Conservation (phyloP, 2,113 vertebrate species). For the Solea senegalensis region DNA sequence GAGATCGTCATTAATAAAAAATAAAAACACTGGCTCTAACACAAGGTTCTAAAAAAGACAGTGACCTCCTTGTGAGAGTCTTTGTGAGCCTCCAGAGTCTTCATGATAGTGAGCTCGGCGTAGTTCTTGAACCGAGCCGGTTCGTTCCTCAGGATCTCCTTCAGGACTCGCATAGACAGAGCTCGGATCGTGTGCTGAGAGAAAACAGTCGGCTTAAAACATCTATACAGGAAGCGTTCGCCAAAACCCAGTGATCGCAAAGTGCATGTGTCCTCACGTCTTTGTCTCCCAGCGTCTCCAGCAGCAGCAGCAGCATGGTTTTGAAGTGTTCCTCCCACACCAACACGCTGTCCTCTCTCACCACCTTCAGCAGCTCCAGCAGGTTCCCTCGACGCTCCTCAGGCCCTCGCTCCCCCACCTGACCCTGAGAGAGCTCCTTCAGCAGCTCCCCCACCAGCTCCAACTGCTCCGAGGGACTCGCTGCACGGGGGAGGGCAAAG, state of each 20-base stretch:
- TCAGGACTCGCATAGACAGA: slow-evolving; percentile 89
- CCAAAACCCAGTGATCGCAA: too few species aligned
- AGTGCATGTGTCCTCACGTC: slow-evolving; percentile 79
- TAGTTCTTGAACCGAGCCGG: slow-evolving; percentile 97
- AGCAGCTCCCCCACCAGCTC: slow-evolving; percentile 91
- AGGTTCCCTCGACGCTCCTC: slow-evolving; percentile 91
- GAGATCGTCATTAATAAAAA: too few species aligned
- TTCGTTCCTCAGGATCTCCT: slow-evolving; percentile 95
- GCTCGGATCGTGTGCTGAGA: slow-evolving; percentile 92
- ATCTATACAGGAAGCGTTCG: too few species aligned
- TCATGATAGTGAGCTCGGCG: slow-evolving; percentile 96
- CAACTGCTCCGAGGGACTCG: slow-evolving; percentile 84
- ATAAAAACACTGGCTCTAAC: too few species aligned
- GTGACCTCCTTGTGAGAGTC: slow-evolving; percentile 96
- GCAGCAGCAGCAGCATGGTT: slow-evolving; percentile 91
- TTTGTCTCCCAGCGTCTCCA: slow-evolving; percentile 93
- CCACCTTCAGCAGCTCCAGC: slow-evolving; percentile 91
- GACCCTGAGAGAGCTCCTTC: slow-evolving; percentile 90
- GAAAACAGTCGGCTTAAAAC: not conserved
- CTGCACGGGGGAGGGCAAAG: slow-evolving; percentile 3
- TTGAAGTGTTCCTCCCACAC: slow-evolving; percentile 98
- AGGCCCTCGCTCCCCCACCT: slow-evolving; percentile 84
- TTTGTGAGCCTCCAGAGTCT: slow-evolving; percentile 96
- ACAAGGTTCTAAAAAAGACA: too few species aligned
- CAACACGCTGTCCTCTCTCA: slow-evolving; percentile 87